Percentiles rank a stretch among this genome's conserved stretches.
phyloP scores from a whole-genome alignment of 2,888 invertebrate genomes.

The Drosophila atripex region DNA sequence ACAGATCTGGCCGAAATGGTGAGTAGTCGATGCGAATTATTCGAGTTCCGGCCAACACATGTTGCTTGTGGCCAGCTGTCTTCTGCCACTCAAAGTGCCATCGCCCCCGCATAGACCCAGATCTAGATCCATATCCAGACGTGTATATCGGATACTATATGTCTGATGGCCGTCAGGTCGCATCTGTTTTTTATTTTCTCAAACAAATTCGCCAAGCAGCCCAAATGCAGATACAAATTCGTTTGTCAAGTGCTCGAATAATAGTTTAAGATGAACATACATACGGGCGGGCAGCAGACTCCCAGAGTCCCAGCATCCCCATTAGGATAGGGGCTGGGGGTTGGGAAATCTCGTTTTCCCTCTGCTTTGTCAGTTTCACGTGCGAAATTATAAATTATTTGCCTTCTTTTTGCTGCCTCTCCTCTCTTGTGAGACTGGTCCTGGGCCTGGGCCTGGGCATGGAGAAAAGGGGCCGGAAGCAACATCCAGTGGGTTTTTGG shows the following conservation, averaged over 20 bases:
- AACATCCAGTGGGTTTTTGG: slow-evolving; percentile 48
- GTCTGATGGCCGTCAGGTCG: slow-evolving; percentile 45
- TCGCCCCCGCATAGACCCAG: slow-evolving; percentile 11
- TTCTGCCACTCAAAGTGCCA: slow-evolving; percentile 50
- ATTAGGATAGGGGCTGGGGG: neutral
- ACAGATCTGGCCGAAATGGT: slow-evolving; percentile 35
- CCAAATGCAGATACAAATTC: slow-evolving; percentile 50
- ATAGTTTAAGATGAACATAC: slow-evolving; percentile 26
- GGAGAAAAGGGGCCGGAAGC: slow-evolving; percentile 33
- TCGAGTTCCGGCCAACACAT: slow-evolving; percentile 64
- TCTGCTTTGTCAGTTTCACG: slow-evolving; percentile 74
- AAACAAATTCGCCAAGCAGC: slow-evolving; percentile 44
- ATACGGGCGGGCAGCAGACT: neutral
- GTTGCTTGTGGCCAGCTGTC: slow-evolving; percentile 74
- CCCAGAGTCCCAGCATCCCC: neutral
- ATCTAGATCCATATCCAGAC: slow-evolving; percentile 2
- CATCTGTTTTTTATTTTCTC: slow-evolving; percentile 75
- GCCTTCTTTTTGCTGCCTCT: slow-evolving; percentile 34
- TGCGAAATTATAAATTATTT: slow-evolving; percentile 78
- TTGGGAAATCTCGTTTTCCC: slow-evolving; percentile 35
- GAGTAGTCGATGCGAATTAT: slow-evolving; percentile 41
- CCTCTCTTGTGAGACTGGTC: neutral
- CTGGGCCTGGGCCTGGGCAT: neutral
- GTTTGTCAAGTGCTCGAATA: slow-evolving; percentile 53
- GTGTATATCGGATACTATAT: slow-evolving; percentile 4